Conservation (phyloP, 2,797 vertebrate genomes). For the Diplodus puntazzo region DNA sequence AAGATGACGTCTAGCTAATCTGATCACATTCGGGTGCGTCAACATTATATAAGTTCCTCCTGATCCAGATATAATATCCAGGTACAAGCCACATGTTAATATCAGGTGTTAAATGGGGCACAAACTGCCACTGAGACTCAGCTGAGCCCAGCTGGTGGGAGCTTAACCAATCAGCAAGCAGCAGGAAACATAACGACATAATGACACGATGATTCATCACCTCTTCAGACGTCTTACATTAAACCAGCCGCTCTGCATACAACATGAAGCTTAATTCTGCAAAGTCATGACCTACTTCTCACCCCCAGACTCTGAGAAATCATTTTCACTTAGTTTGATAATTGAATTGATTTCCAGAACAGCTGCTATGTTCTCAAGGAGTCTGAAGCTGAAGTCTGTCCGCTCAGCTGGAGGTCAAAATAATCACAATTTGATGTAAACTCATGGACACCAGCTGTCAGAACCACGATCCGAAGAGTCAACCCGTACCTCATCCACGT, state of each 20-base stretch:
- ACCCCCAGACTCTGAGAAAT: too few relatives aligned
- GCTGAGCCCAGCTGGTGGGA: conserved; percentile 1
- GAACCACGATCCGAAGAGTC: neutral
- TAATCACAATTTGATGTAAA: neutral
- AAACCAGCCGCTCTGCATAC: neutral
- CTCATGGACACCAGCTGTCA: neutral
- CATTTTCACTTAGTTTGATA: neutral
- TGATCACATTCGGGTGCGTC: neutral
- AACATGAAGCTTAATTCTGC: neutral
- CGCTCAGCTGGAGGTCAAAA: too few relatives aligned
- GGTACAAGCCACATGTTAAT: neutral
- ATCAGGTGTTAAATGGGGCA: neutral
- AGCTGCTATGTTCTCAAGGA: too few relatives aligned
- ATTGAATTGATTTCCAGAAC: neutral
- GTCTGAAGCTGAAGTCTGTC: neutral
- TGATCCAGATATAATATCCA: neutral
- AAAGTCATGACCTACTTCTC: neutral
- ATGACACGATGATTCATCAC: conserved; percentile 10
- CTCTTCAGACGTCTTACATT: neutral
- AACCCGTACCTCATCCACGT: conserved; percentile 93
- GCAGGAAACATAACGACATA: neutral
- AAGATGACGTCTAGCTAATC: neutral
- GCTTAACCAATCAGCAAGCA: conserved; percentile 12
- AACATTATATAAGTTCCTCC: neutral
- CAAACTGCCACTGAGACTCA: neutral